Evolutionary conservation across 2,888 invertebrate species (phyloP).

Genomic region (Helobdella robusta): DNA sequence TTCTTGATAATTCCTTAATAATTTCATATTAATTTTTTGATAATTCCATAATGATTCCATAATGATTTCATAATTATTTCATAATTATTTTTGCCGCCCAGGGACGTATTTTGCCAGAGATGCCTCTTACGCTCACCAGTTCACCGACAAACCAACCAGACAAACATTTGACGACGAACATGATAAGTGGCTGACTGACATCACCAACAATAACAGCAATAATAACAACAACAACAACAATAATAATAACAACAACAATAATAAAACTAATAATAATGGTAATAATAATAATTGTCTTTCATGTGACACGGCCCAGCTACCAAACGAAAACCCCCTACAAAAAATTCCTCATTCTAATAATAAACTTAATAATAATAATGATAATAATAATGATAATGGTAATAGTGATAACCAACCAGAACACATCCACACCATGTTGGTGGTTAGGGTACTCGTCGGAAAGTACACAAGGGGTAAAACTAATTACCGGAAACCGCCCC

Average conservation of each 20-base stretch:
- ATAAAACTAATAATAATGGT: neutral
- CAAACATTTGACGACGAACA: neutral
- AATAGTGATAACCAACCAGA: neutral
- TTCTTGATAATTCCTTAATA: too few species aligned
- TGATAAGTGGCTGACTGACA: neutral
- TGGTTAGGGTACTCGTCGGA: constrained; percentile 43
- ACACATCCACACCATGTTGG: constrained; percentile 37
- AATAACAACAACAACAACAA: neutral
- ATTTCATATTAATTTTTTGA: too few species aligned
- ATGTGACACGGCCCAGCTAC: too few species aligned
- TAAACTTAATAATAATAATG: too few species aligned
- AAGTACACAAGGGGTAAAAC: constrained; percentile 40
- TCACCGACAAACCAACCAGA: constrained; percentile 29
- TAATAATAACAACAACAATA: neutral
- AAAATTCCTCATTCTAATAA: too few species aligned
- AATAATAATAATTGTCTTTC: neutral
- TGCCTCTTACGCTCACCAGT: constrained; percentile 34
- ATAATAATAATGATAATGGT: neutral
- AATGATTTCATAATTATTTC: too few species aligned
- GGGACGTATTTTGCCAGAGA: constrained; percentile 35
- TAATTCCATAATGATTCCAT: too few species aligned
- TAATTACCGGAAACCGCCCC: constrained; percentile 41
- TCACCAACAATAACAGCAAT: neutral
- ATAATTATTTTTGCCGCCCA: too few species aligned
- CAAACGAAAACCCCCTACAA: too few species aligned